These are phyloP conservation scores for Sycobia sp. DNA, from an alignment of 1,140 invertebrate species.

Conservation along the genomic window DNA sequence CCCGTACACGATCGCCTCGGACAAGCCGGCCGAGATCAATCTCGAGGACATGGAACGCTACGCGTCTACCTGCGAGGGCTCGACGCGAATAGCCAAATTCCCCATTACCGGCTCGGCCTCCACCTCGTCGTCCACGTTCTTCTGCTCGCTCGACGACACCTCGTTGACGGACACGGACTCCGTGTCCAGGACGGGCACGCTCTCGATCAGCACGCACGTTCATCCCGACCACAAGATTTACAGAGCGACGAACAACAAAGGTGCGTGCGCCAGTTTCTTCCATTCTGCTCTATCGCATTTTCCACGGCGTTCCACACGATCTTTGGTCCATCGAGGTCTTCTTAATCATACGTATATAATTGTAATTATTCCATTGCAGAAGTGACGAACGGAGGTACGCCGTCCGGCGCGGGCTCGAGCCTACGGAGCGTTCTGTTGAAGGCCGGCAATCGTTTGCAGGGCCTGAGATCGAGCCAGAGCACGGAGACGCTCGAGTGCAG, in stretches of 20 bases:
- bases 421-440: slow-evolving; percentile 49
- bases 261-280: not conserved
- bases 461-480: slow-evolving; percentile 51
- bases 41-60: slow-evolving; percentile 66
- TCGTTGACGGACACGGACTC: slow-evolving; percentile 56
- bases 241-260: slow-evolving; percentile 53
- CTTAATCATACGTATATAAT: no score
- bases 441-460: slow-evolving; percentile 53
- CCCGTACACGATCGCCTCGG: slow-evolving; percentile 75
- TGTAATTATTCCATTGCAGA: slow-evolving; percentile 20
- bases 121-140: slow-evolving; percentile 47
- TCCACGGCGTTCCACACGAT: no score
- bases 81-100: slow-evolving; percentile 57
- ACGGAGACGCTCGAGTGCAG: slow-evolving; percentile 58
- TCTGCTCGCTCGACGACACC: slow-evolving; percentile 60
- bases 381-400: slow-evolving; percentile 9
- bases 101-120: slow-evolving; percentile 47
- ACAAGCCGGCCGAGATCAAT: slow-evolving; percentile 60
- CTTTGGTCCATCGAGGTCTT: no score
- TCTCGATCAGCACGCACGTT: slow-evolving; percentile 57
- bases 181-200: not conserved
- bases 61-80: slow-evolving; percentile 61
- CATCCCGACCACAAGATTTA: slow-evolving; percentile 82
- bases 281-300: no score
- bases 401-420: slow-evolving; percentile 41